Evolutionary conservation across 1,140 invertebrate genomes (phyloP).

Genomic region (Tetragnatha versicolor): DNA sequence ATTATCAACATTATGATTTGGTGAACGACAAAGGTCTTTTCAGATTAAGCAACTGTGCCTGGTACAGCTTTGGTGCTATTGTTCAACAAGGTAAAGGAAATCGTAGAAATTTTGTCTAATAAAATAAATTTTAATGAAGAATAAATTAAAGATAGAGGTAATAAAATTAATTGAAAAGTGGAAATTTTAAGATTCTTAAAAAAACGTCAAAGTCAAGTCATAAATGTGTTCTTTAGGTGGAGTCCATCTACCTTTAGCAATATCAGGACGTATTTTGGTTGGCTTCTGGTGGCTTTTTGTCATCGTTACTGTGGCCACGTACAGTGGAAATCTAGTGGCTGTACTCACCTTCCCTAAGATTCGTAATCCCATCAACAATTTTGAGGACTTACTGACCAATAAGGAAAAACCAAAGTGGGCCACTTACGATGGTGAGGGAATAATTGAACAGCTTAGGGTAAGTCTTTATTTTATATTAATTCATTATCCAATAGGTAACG

Average conservation of each 20-base stretch:
- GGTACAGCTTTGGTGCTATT: slow-evolving; percentile 89
- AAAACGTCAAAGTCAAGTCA: no score
- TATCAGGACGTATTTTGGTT: slow-evolving; percentile 86
- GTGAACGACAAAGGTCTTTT: slow-evolving; percentile 70
- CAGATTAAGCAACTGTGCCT: slow-evolving; percentile 72
- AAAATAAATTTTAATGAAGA: no score
- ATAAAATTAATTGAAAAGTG: neutral
- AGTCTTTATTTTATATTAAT: slow-evolving; percentile 18
- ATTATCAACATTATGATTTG: slow-evolving; percentile 70
- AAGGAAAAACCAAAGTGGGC: slow-evolving; percentile 74
- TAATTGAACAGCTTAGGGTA: slow-evolving; percentile 75
- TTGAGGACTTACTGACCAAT: slow-evolving; percentile 75
- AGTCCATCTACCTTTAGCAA: slow-evolving; percentile 80
- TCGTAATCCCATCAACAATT: slow-evolving; percentile 76
- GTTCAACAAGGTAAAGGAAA: slow-evolving; percentile 80
- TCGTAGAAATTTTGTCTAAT: no score
- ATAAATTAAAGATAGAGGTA: neutral
- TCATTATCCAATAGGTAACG: no score
- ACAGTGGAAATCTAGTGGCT: slow-evolving; percentile 90
- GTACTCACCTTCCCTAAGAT: slow-evolving; percentile 91
- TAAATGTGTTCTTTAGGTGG: slow-evolving; percentile 71
- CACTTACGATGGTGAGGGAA: slow-evolving; percentile 74
- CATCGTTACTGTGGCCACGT: slow-evolving; percentile 87
- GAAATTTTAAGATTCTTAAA: no score
- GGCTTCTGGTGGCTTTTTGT: slow-evolving; percentile 94